Conservation (phyloP, 1,140 invertebrate species). For the Geopemphigus sp. region DNA sequence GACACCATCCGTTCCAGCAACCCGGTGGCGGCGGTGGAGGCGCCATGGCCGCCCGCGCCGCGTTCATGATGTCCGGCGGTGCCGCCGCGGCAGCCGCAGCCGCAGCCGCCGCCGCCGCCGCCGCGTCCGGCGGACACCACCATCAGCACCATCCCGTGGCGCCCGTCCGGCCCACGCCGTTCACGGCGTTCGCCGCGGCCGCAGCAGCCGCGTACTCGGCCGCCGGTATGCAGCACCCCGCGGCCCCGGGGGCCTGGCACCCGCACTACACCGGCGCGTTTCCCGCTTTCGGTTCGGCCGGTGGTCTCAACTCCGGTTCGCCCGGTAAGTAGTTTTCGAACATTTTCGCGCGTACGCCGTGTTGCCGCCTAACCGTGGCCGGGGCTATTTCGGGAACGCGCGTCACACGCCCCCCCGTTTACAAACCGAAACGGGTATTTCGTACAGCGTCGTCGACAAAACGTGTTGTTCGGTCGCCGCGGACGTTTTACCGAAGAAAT, state of each 20-base stretch:
- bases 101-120: constrained; percentile 12
- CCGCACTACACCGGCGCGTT: constrained; percentile 52
- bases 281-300: constrained; percentile 52
- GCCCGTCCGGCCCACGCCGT: constrained; percentile 54
- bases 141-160: constrained; percentile 50
- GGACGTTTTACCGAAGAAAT: too few species aligned
- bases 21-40: too few species aligned
- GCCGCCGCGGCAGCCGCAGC: constrained; percentile 35
- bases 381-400: too few species aligned
- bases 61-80: constrained; percentile 51
- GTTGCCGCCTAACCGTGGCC: too few species aligned
- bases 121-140: constrained; percentile 37
- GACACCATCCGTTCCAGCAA: constrained; percentile 50
- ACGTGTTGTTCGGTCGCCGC: too few species aligned
- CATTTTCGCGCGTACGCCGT: too few species aligned
- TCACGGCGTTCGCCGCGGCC: constrained; percentile 53
- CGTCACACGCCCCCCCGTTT: too few species aligned
- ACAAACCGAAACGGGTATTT: too few species aligned
- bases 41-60: constrained; percentile 45
- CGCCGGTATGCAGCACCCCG: constrained; percentile 51
- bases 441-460: too few species aligned
- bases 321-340: constrained; percentile 54
- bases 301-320: constrained; percentile 52
- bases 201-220: constrained; percentile 53
- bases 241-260: constrained; percentile 52